These are phyloP conservation scores for Cossypha heuglini DNA, from an alignment of 2,797 vertebrate genomes.

Conservation along the genomic window DNA sequence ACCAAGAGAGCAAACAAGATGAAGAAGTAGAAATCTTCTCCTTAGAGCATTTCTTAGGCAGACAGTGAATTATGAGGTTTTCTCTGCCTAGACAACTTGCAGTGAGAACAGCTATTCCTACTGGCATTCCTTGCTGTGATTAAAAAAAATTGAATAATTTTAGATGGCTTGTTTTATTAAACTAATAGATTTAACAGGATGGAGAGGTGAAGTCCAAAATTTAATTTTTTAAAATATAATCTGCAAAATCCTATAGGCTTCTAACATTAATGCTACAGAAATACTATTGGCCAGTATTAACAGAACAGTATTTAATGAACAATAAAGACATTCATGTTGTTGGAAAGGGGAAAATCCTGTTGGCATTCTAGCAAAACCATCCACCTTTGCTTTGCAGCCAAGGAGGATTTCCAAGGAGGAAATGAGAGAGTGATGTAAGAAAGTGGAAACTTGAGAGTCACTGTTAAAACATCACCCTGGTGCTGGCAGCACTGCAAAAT, in stretches of 20 bases:
- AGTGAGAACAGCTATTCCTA: not conserved
- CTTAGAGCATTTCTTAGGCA: conserved; percentile 24
- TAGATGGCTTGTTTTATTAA: not conserved
- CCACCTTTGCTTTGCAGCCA: not conserved
- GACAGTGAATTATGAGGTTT: conserved; percentile 37
- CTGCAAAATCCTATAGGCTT: not conserved
- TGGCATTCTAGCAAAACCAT: not conserved
- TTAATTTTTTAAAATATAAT: not conserved
- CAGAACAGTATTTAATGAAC: not conserved
- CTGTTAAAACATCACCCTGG: not conserved
- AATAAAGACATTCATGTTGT: not conserved
- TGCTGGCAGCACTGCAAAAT: not conserved
- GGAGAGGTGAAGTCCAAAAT: not conserved
- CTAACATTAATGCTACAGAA: not conserved
- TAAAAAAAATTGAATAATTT: not conserved
- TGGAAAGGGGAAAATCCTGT: not conserved
- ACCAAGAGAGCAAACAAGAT: conserved; percentile 47
- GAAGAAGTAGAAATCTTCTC: conserved; percentile 36
- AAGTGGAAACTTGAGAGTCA: not conserved
- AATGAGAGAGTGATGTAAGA: not conserved
- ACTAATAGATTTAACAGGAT: not conserved
- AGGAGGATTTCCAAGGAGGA: not conserved
- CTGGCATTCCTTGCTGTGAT: not conserved
- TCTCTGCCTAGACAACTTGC: not conserved
- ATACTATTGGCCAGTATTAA: not conserved